phyloP scores from a whole-genome alignment of 2,797 vertebrate species.

The Acanthornis magna region DNA sequence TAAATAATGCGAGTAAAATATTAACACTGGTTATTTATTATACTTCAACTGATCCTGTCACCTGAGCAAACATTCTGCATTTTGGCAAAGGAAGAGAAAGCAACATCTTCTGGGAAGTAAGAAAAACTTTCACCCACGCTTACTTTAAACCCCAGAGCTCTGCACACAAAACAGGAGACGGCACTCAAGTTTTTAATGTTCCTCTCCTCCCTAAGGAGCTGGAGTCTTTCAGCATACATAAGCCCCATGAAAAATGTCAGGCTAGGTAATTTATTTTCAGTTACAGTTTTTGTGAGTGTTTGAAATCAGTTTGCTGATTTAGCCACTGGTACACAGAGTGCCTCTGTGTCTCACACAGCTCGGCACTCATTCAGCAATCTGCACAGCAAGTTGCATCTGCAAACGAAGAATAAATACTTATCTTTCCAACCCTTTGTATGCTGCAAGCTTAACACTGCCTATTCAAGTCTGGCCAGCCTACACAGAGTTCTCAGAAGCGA shows the following conservation, averaged over 20 bases:
- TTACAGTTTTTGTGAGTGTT: neutral
- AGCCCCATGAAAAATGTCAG: conserved; percentile 35
- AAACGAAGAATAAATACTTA: neutral
- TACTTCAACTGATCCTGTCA: conserved; percentile 1
- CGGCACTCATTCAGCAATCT: neutral
- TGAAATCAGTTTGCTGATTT: conserved; percentile 37
- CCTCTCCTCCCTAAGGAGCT: neutral
- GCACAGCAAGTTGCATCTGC: neutral
- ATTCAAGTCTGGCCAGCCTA: neutral
- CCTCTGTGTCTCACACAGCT: neutral
- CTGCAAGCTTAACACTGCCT: neutral
- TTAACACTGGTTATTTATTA: conserved; percentile 34
- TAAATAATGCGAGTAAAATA: conserved; percentile 39
- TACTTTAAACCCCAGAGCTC: neutral
- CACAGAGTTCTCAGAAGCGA: neutral
- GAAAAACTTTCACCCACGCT: neutral
- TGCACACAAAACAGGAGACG: neutral
- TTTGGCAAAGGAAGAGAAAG: neutral
- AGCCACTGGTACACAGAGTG: neutral
- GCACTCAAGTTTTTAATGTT: neutral
- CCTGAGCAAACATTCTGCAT: neutral
- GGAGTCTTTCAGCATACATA: neutral
- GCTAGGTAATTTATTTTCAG: conserved; percentile 42
- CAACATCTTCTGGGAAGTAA: neutral
- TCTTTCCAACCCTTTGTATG: neutral